A percentile compares a stretch with the other conserved stretches of the same genome.
Evolutionary conservation across 2,113 vertebrate genomes (phyloP).

Genomic region (Motacilla alba): DNA sequence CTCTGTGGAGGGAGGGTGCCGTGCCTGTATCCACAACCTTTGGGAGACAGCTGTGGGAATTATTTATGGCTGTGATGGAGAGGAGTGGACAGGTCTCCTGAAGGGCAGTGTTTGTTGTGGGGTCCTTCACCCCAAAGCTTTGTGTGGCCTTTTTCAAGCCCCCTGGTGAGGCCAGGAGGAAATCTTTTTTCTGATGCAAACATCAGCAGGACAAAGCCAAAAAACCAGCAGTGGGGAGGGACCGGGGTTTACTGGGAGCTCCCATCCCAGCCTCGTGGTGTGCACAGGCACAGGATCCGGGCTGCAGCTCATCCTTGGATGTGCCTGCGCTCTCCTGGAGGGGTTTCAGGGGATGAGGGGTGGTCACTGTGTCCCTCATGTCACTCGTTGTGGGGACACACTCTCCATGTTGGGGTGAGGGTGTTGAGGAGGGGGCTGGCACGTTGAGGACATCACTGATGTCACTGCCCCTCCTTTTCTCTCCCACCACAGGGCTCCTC

Average conservation of each 20-base stretch:
- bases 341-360: background rate
- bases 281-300: accelerated
- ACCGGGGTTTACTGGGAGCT: background rate
- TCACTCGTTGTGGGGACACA: accelerated
- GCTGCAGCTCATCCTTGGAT: background rate
- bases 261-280: background rate
- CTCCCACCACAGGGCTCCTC: constrained; percentile 82
- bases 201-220: accelerated
- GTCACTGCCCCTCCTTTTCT: background rate
- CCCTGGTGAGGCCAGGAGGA: background rate
- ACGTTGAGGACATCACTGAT: background rate
- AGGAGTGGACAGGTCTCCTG: background rate
- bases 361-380: background rate
- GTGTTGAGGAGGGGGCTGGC: background rate
- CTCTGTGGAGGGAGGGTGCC: background rate
- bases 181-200: accelerated
- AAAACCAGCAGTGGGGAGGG: background rate
- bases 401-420: accelerated
- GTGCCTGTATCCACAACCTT: background rate
- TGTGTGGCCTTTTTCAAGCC: background rate
- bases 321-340: accelerated
- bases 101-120: background rate
- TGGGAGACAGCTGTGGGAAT: background rate
- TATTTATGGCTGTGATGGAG: background rate
- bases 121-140: background rate